Evolutionary conservation across 2,888 invertebrate genomes (phyloP), one percentile per base, ranked within the genome.

Genomic region (Athalia rosae): DNA sequence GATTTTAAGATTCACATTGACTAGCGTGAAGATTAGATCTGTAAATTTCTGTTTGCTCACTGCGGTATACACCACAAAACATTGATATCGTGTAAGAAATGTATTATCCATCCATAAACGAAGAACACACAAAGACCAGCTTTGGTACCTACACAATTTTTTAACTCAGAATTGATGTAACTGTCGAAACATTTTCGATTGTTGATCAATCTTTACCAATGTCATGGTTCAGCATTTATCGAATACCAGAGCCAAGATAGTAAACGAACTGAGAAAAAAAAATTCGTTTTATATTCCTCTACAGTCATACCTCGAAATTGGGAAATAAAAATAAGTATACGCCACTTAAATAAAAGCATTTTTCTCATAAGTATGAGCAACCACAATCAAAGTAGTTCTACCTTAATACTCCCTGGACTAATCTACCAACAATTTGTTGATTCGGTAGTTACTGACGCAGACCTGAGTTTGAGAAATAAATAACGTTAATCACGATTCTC

Each of bases 11-110:
- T 28, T 58, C 58, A 71, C 7, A n/a, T 71, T 58, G 71, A 71
- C 71, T 71, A 71, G 71, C 58, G 48, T 58, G 47, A 8, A 45
- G 58, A 71, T 58, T 45, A 71, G 47, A 71, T 71, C 58, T 56
- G 71, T 58, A 9, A 71, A 58, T 71, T 71, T 45, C 28, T 9
- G 47, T 71, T 58, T 5, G 71, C 71, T 59, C 71, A 71, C 45
- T 48, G 58, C 41, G 28, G 28, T 67, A 67, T 15, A 67, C 67
- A 3, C 15, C 28, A 11, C 9, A 11, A 28, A 53, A 11, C 11
- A 50, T n/a, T 9, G 4, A 28, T 41, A 67, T 1, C 9, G 41
- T 13, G 28, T 28, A 28, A 67, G 4, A 6, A 28, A 28, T 9
- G 5, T 5, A 53, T 67, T 2, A 15, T 28, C 62, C 6, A 8